These are phyloP conservation scores for Drosophila tsacasi DNA, from an alignment of 1,140 invertebrate genomes.

Conservation along the genomic window DNA sequence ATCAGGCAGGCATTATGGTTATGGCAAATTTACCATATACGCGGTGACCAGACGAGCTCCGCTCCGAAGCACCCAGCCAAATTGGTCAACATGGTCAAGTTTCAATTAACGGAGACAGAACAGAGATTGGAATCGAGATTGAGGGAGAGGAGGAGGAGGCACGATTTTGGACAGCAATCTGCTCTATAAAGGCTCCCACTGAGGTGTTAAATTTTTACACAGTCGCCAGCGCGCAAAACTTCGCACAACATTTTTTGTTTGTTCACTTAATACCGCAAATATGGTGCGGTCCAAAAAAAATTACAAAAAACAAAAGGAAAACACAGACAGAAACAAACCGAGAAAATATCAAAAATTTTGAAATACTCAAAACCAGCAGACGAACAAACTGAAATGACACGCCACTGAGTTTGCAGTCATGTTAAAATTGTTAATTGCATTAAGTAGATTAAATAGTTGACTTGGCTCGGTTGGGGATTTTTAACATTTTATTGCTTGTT, in stretches of 20 bases:
- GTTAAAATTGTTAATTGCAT: constrained; percentile 85
- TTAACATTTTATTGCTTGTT: constrained; percentile 85
- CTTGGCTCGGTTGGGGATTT: constrained; percentile 67
- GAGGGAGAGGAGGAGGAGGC: not conserved
- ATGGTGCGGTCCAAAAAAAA: constrained; percentile 50
- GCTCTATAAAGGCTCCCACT: constrained; percentile 29
- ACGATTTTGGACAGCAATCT: constrained; percentile 29
- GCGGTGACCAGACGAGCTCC: constrained; percentile 27
- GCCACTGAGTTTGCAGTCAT: constrained; percentile 74
- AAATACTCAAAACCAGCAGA: constrained; percentile 49
- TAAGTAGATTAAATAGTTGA: constrained; percentile 83
- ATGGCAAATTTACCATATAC: constrained; percentile 83
- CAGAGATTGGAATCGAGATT: constrained; percentile 16
- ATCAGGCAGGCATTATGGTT: constrained; percentile 75
- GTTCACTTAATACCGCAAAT: constrained; percentile 19
- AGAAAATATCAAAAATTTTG: constrained; percentile 47
- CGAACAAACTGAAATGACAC: constrained; percentile 56
- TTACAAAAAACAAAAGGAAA: not conserved
- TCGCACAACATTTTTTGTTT: constrained; percentile 52
- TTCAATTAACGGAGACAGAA: constrained; percentile 69
- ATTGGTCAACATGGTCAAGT: constrained; percentile 83
- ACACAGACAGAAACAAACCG: constrained; percentile 1
- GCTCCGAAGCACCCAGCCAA: constrained; percentile 41
- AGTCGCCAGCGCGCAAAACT: constrained; percentile 54
- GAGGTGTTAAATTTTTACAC: constrained; percentile 64